phyloP scores from a whole-genome alignment of 2,113 vertebrate genomes.

The Stictonetta naevosa region DNA sequence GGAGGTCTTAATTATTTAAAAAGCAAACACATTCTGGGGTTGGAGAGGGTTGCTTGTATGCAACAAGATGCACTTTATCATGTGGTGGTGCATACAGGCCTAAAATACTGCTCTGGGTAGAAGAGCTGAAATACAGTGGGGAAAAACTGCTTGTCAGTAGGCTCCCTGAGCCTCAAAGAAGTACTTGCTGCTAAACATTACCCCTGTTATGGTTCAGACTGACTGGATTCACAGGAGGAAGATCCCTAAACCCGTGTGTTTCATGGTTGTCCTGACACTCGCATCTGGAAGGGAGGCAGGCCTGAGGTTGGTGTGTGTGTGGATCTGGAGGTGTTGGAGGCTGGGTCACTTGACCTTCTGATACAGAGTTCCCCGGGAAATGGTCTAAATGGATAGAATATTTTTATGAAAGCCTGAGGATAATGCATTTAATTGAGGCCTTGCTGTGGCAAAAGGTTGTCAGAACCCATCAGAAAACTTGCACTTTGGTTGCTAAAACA shows the following conservation, averaged over 20 bases:
- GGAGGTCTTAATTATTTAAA: neutral
- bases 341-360: neutral
- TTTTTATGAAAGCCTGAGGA: neutral
- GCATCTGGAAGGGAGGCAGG: fast-evolving
- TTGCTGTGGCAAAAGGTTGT: neutral
- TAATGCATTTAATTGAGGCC: neutral
- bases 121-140: neutral
- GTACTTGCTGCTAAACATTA: neutral
- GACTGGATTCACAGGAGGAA: neutral
- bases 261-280: neutral
- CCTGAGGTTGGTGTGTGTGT: neutral
- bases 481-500: neutral
- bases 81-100: fast-evolving
- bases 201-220: neutral
- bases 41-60: neutral
- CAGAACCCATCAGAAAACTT: neutral
- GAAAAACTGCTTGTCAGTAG: neutral
- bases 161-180: neutral
- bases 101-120: neutral
- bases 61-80: neutral
- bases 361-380: fast-evolving
- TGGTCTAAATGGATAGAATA: neutral
- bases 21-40: neutral
- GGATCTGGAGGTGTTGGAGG: neutral
- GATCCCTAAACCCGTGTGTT: neutral